Percentiles rank a stretch among this genome's conserved stretches.
Evolutionary conservation across 1,140 invertebrate genomes (phyloP).

Genomic region (Eumeta japonica): DNA sequence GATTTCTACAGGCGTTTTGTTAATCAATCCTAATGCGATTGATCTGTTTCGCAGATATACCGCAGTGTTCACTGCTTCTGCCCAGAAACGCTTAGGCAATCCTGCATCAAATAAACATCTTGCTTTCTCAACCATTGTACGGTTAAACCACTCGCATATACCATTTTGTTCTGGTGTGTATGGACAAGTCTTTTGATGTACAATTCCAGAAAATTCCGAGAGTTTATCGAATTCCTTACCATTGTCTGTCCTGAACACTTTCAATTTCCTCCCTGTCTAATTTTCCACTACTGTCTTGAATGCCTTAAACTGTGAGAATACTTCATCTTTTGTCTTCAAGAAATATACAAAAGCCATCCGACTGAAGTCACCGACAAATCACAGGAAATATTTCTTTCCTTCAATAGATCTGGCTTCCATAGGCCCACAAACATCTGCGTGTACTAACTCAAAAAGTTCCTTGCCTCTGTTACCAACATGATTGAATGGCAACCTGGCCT

Average conservation of each 20-base stretch:
- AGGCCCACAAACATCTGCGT: slow-evolving; percentile 27
- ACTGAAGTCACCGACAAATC: slow-evolving; percentile 21
- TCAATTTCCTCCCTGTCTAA: slow-evolving; percentile 9
- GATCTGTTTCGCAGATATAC: background rate
- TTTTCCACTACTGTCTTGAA: slow-evolving; percentile 13
- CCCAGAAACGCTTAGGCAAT: slow-evolving; percentile 22
- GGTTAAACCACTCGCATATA: slow-evolving; percentile 13
- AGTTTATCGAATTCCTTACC: slow-evolving; percentile 12
- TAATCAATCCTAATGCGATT: background rate
- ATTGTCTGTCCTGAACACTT: slow-evolving; percentile 25
- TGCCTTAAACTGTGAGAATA: slow-evolving; percentile 12
- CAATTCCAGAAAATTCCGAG: slow-evolving; percentile 1
- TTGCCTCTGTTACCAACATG: no score
- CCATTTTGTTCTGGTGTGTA: slow-evolving; percentile 55
- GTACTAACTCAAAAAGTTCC: no score
- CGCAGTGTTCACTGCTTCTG: background rate
- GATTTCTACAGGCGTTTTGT: background rate
- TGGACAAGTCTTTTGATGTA: slow-evolving; percentile 27
- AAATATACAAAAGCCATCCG: no score
- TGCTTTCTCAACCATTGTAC: slow-evolving; percentile 18
- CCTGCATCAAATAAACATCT: slow-evolving; percentile 26
- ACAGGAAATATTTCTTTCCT: slow-evolving; percentile 17
- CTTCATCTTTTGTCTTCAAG: slow-evolving; percentile 19
- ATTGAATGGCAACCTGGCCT: no score
- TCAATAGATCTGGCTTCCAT: no score